Percentiles rank a stretch among this genome's conserved stretches.
These are phyloP conservation scores for Orthosia gothica DNA, from an alignment of 2,888 invertebrate species.

Conservation along the genomic window DNA sequence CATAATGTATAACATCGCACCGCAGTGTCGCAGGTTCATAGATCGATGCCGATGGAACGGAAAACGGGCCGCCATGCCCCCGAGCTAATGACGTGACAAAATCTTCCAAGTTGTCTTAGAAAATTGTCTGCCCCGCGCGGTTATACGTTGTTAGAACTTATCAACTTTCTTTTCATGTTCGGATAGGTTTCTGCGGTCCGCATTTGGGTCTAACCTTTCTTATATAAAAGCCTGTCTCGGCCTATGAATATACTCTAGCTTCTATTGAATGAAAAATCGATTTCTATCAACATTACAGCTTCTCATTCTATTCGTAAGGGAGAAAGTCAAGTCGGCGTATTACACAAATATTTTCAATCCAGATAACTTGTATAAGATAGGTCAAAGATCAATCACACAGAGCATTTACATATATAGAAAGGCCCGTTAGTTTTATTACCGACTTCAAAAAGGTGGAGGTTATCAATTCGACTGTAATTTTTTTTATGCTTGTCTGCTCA, in stretches of 20 bases:
- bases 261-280: constrained; percentile 52
- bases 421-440: background rate
- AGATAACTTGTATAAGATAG: background rate
- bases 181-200: constrained; percentile 50
- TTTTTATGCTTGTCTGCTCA: no score
- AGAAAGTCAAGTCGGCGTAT: constrained; percentile 15
- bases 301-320: constrained; percentile 30
- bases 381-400: constrained; percentile 4
- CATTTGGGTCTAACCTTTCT: constrained; percentile 53
- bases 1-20: constrained; percentile 41
- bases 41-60: constrained; percentile 49
- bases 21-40: constrained; percentile 15
- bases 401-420: background rate
- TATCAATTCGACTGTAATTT: no score
- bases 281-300: constrained; percentile 49
- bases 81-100: constrained; percentile 59
- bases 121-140: constrained; percentile 25
- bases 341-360: constrained; percentile 45
- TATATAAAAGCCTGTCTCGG: constrained; percentile 37
- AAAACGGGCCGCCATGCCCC: constrained; percentile 25
- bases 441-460: no score
- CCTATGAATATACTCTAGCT: constrained; percentile 3
- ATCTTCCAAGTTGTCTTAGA: constrained; percentile 28
- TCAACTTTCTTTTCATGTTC: constrained; percentile 62
- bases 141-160: constrained; percentile 54